Conservation (phyloP, 2,113 vertebrate genomes). For the Ctenodactylus gundi region DNA sequence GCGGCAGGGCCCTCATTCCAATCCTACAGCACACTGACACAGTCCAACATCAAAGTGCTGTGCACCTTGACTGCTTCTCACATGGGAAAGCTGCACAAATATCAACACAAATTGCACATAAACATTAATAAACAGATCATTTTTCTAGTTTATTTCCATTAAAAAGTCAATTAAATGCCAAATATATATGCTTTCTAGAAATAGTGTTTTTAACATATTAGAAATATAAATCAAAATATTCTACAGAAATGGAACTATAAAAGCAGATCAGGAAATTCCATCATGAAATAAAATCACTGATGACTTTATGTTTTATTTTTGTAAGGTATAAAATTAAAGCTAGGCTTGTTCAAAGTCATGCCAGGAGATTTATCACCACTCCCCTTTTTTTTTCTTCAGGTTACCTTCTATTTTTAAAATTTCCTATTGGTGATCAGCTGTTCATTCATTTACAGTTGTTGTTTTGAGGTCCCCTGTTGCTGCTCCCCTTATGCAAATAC, state of each 20-base stretch:
- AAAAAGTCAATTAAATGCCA: neutral
- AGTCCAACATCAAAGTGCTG: neutral
- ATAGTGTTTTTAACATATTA: neutral
- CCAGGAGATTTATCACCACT: neutral
- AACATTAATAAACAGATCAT: neutral
- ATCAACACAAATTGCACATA: neutral
- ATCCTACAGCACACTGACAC: neutral
- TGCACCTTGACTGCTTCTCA: neutral
- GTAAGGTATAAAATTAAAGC: neutral
- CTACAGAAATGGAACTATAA: neutral
- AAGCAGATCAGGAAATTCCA: neutral
- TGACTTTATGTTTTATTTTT: neutral
- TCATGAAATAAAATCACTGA: neutral
- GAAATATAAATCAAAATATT: neutral
- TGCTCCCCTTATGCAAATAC: neutral
- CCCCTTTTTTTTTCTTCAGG: neutral
- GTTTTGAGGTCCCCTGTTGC: fast-evolving
- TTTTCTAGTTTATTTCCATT: neutral
- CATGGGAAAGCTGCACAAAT: neutral
- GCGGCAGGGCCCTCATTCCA: too few species aligned
- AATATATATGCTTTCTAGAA: neutral
- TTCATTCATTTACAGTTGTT: neutral
- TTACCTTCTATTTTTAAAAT: neutral
- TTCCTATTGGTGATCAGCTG: neutral
- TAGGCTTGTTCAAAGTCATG: neutral